phyloP scores from a whole-genome alignment of 2,797 vertebrate genomes.

The Pangasius larnaudii region DNA sequence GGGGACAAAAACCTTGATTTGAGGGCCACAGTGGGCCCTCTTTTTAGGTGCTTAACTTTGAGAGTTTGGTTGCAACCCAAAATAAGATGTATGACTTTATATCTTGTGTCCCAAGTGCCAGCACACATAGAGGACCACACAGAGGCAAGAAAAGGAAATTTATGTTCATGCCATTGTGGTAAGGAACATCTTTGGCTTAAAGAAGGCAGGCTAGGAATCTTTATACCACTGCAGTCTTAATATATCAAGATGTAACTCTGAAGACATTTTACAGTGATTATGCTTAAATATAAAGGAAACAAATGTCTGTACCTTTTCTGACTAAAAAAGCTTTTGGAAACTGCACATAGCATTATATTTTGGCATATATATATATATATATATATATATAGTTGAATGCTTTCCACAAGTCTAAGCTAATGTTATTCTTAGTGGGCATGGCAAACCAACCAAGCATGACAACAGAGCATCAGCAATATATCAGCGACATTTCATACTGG shows the following conservation, averaged over 20 bases:
- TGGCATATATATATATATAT: not conserved
- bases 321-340: not conserved
- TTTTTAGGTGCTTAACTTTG: not conserved
- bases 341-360: not conserved
- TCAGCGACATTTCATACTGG: slow-evolving; percentile 54
- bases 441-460: slow-evolving; percentile 52
- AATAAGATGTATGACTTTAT: slow-evolving; percentile 1
- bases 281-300: slow-evolving; percentile 14
- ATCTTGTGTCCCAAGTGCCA: not conserved
- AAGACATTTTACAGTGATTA: not conserved
- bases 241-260: not conserved
- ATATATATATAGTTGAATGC: slow-evolving; percentile 11
- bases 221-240: not conserved
- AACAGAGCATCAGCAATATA: slow-evolving; percentile 57
- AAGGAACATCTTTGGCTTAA: not conserved
- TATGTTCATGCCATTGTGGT: slow-evolving; percentile 27
- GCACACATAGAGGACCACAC: slow-evolving; percentile 25
- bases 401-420: slow-evolving; percentile 17
- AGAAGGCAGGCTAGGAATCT: not conserved
- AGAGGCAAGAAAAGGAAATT: slow-evolving; percentile 47
- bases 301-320: not conserved
- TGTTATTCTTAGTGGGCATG: slow-evolving; percentile 56
- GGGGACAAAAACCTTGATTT: not conserved
- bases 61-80: not conserved
- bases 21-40: not conserved